These are phyloP conservation scores for Sebastiscus tertius DNA, from an alignment of 2,797 vertebrate genomes.

Conservation along the genomic window DNA sequence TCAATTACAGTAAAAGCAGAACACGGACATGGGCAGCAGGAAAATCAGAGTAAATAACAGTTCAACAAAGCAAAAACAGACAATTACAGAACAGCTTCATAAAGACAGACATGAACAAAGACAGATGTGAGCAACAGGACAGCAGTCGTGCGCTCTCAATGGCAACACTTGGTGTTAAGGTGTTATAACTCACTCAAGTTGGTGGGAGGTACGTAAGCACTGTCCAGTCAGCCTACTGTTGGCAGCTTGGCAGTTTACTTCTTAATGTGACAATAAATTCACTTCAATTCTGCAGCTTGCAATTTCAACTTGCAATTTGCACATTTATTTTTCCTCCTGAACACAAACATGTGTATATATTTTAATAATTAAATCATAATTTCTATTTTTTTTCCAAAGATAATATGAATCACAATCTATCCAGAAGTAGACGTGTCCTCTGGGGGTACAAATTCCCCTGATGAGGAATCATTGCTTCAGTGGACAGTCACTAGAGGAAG, in stretches of 20 bases:
- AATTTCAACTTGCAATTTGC: neutral
- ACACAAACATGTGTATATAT: neutral
- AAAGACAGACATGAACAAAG: neutral
- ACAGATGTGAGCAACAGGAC: neutral
- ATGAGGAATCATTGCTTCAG: neutral
- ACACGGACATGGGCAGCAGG: neutral
- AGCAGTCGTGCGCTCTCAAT: neutral
- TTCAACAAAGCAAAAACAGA: neutral
- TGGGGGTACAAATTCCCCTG: neutral
- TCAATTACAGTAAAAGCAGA: neutral
- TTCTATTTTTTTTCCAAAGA: neutral
- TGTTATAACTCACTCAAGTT: neutral
- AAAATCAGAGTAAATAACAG: neutral
- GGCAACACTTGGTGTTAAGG: neutral
- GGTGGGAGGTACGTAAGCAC: neutral
- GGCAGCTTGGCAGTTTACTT: neutral
- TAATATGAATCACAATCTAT: neutral
- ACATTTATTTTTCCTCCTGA: neutral
- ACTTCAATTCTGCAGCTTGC: neutral
- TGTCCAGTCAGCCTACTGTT: neutral
- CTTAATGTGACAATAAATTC: neutral
- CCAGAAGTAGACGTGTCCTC: neutral
- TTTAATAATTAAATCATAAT: neutral
- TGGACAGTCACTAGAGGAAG: neutral
- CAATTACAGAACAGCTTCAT: neutral